Base-by-base conservation (phyloP, 2,113 vertebrate genomes). In the Paraplagusia blochii region DNA sequence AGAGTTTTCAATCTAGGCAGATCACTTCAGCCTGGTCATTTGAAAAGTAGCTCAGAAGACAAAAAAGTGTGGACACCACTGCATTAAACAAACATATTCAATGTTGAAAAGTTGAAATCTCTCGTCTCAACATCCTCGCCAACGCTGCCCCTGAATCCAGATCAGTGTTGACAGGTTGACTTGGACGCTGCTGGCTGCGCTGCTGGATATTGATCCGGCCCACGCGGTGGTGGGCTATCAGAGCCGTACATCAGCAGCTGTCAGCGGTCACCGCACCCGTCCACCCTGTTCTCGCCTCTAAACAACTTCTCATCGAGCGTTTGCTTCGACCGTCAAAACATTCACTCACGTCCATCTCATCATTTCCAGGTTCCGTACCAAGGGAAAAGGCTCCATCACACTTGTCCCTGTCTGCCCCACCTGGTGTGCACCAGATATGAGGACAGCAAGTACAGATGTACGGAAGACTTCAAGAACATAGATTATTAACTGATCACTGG, bases 381-480 rank as follows among this genome's bases (percentile, higher is more conserved):
- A 0, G 89, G 95, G 11, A 94, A 94, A 60, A 85, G 92, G 34
- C 93, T 91, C 62, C 93, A 94, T 69, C 92, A 94, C 75, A 88
- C 90, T 55, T 96, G 95, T 29, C 95, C 95, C 11, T 98, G 95
- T 58, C 70, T 88, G 5, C 91, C 94, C 34, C 84, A 85, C 44
- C 85, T 94, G 72, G 73, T 87, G 4, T 95, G 95, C 77, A 88
- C 89, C 77, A 76, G 79, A 47, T 88, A 83, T 53, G 69, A 9
- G 0, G 88, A 90, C 0, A 92, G 84, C 77, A 93, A 86, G 83
- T 93, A 91, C 71, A 88, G 88, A 75, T 97, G 95, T 74, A 95
- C 90, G 3, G 5, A 79, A 0, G 50, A 93, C 85, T 90, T 94
- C 87, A 94, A 96, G 85, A 93, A 82, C 72, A 78, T 94, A 16